Conservation (phyloP, 2,888 invertebrate species). For the Monoplex corrugatus region DNA sequence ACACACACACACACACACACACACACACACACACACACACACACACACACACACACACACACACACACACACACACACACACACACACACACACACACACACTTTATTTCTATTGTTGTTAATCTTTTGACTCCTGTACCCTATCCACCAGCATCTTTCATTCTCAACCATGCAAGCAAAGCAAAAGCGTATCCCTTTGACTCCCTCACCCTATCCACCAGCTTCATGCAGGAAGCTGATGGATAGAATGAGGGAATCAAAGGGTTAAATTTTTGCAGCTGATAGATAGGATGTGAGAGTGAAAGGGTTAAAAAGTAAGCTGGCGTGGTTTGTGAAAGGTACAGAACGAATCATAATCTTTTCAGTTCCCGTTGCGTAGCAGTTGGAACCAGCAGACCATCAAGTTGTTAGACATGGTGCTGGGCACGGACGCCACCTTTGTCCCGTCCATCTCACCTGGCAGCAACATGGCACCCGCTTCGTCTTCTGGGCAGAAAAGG, state of each 20-base stretch:
- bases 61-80: slow-evolving; percentile 15
- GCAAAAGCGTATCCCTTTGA: too few species aligned
- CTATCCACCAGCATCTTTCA: too few species aligned
- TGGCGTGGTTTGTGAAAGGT: background rate
- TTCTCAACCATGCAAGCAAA: too few species aligned
- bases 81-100: background rate
- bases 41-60: background rate
- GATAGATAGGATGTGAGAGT: too few species aligned
- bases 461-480: too few species aligned
- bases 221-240: too few species aligned
- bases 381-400: slow-evolving; percentile 62
- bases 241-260: too few species aligned
- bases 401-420: slow-evolving; percentile 64
- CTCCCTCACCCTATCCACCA: too few species aligned
- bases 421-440: slow-evolving; percentile 48
- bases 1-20: background rate
- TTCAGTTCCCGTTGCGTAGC: slow-evolving; percentile 63
- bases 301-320: too few species aligned
- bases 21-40: background rate
- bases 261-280: too few species aligned
- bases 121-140: too few species aligned
- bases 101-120: background rate
- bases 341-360: background rate
- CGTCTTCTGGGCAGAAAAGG: background rate
- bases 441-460: background rate